Percentiles rank a stretch among this genome's conserved stretches.
Evolutionary conservation across 2,113 vertebrate genomes (phyloP).

Genomic region (Brienomyrus longianalis): DNA sequence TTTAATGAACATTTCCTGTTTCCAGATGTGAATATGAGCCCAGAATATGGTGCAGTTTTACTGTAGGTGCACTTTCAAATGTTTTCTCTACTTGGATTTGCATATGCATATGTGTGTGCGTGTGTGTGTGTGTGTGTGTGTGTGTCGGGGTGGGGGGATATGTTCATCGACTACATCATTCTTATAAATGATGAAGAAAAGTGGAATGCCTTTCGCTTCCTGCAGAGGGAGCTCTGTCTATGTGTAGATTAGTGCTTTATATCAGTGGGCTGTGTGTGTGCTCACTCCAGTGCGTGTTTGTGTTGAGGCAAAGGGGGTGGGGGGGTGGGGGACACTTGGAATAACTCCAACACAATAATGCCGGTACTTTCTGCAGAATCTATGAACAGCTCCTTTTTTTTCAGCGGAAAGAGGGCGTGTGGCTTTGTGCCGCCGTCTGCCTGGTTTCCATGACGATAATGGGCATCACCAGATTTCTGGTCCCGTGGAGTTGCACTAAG

Average conservation of each 20-base stretch:
- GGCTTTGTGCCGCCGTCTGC: constrained; percentile 43
- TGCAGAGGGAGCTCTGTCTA: constrained; percentile 57
- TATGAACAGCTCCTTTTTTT: constrained; percentile 38
- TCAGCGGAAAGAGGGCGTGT: constrained; percentile 25
- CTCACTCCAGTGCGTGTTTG: constrained; percentile 8
- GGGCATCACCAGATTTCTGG: constrained; percentile 50
- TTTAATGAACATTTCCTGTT: constrained; percentile 52
- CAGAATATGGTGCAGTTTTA: constrained; percentile 30
- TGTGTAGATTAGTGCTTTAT: constrained; percentile 22
- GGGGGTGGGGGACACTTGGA: constrained; percentile 38
- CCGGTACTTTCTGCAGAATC: constrained; percentile 44
- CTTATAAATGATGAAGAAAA: neutral
- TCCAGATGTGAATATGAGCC: constrained; percentile 42
- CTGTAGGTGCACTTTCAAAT: constrained; percentile 29
- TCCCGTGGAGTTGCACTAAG: constrained; percentile 35
- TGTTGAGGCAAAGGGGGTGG: constrained; percentile 3
- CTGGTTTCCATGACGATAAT: constrained; percentile 64
- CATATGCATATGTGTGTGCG: neutral
- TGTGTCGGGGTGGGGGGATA: neutral
- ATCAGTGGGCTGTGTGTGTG: neutral
- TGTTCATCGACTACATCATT: neutral
- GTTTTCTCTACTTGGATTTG: neutral
- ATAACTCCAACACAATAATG: constrained; percentile 48
- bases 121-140: neutral
- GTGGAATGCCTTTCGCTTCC: constrained; percentile 17